phyloP scores from a whole-genome alignment of 2,113 vertebrate genomes.

The Ifrita kowaldi region DNA sequence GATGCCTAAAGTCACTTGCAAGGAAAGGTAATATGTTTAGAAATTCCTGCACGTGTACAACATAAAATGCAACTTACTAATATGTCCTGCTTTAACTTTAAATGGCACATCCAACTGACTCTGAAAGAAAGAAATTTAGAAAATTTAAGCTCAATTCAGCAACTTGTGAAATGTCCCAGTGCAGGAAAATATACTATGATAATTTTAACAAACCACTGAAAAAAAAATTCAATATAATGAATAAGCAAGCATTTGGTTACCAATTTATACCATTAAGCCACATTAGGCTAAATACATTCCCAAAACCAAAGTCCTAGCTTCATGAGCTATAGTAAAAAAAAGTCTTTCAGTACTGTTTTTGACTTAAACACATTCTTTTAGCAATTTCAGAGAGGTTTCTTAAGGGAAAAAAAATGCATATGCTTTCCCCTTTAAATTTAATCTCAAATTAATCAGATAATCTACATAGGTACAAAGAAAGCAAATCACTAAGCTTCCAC shows the following conservation, averaged over 20 bases:
- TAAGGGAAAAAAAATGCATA: neutral
- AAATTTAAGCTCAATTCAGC: neutral
- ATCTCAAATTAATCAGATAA: neutral
- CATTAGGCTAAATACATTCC: neutral
- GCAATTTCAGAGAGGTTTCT: neutral
- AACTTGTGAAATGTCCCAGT: neutral
- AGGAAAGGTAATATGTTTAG: neutral
- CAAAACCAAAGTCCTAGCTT: neutral
- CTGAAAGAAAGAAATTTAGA: conserved; percentile 71
- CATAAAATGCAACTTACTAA: conserved; percentile 79
- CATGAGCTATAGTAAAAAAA: neutral
- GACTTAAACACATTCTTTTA: neutral
- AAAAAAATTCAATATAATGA: neutral
- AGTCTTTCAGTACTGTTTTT: neutral
- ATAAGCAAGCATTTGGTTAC: neutral
- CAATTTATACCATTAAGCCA: neutral
- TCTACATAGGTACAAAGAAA: neutral
- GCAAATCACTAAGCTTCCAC: neutral
- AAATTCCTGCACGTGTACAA: neutral
- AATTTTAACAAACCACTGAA: neutral
- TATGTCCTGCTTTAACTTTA: conserved; percentile 93
- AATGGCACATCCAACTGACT: conserved; percentile 96
- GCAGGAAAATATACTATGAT: neutral
- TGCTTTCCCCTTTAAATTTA: neutral
- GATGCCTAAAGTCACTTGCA: neutral